Base-by-base conservation (phyloP, 2,797 vertebrate species). In the Macropodus opercularis region DNA sequence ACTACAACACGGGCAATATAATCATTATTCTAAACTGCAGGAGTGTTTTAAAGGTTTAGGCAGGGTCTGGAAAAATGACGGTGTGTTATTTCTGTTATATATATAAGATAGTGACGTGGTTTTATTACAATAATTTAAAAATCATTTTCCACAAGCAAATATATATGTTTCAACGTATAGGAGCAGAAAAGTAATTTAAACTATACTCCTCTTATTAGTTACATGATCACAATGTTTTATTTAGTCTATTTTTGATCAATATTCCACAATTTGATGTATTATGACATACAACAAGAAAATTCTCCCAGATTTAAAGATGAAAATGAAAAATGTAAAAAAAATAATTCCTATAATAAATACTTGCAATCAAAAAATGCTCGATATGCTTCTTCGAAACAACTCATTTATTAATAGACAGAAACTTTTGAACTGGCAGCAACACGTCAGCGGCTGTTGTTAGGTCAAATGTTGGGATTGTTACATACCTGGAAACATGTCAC, bases 401-500 rank as follows among this genome's bases (percentile, higher is more conserved):
- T 12, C 10, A 11, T 54, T 24, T 38, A 13, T 26, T 19, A 15
- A n/a, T 31, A 1, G 1, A 29, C 26, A 29, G 22, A 40, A 58
- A 3, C 17, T 53, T 2, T 22, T 50, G 18, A 6, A 42, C 13
- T 48, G 10, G 13, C 19, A 49, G 11, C 34, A 38, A 42, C 39
- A 51, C 0, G 2, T 8, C 11, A 29, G 1, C 1, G 26, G 5
- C 5, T 0, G 36, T 21, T 11, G 3, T 24, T 13, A 24, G 29
- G 6, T 40, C 8, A 6, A 59, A 21, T 2, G 9, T 6, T 12
- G 6, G 18, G 0, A 27, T 41, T 61, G 14, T 48, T 47, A 77
- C 80, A 27, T 70, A 86, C 82, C 84, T 79, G 57, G 24, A 58
- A 39, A 58, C 15, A 44, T 6, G 1, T 4, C 8, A 9, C 1